Evolutionary conservation across 1,140 invertebrate genomes (phyloP).

Genomic region (Piezodorus guildinii): DNA sequence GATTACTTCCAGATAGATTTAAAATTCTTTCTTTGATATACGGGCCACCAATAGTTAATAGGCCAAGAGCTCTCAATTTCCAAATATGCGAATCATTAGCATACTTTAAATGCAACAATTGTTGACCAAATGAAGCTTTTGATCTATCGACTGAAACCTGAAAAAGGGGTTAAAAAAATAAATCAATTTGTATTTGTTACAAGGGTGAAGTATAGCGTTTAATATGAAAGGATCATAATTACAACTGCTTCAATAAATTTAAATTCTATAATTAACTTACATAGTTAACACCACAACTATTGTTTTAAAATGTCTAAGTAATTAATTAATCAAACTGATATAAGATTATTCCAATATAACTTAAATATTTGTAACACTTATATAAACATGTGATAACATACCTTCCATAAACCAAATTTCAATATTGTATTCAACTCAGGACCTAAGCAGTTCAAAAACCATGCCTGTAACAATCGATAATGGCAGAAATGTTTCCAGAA

Average conservation of each 20-base stretch:
- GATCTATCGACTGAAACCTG: constrained; percentile 20
- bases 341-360: too few relatives aligned
- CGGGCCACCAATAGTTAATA: constrained; percentile 17
- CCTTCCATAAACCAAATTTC: constrained; percentile 14
- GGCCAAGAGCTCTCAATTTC: constrained; percentile 12
- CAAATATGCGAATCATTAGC: background rate
- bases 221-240: too few relatives aligned
- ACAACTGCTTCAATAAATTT: too few relatives aligned
- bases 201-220: too few relatives aligned
- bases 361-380: too few relatives aligned
- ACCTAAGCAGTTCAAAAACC: background rate
- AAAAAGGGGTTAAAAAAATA: background rate
- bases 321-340: too few relatives aligned
- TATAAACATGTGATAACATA: background rate
- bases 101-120: constrained; percentile 20
- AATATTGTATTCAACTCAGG: constrained; percentile 16
- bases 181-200: too few relatives aligned
- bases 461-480: background rate
- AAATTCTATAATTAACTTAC: background rate
- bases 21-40: constrained; percentile 19
- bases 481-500: background rate
- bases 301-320: too few relatives aligned
- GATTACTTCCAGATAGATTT: background rate
- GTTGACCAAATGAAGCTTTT: constrained; percentile 22
- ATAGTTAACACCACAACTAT: too few relatives aligned